A percentile compares a stretch with the other conserved stretches of the same genome.
These are phyloP conservation scores for Drosophila aldrichi DNA, from an alignment of 2,888 invertebrate genomes.

Conservation along the genomic window DNA sequence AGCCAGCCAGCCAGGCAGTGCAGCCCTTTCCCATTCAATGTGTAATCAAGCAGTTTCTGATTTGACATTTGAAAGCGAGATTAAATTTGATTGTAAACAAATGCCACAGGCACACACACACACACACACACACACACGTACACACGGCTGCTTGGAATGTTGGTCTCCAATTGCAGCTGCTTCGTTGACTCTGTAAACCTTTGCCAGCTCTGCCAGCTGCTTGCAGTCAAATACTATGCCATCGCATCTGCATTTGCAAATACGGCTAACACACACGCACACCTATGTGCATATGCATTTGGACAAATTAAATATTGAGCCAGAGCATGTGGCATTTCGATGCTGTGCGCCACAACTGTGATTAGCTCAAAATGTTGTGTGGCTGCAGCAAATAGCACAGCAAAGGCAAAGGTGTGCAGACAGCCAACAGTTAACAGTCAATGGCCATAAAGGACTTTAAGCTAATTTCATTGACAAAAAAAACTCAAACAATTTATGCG, in stretches of 20 bases:
- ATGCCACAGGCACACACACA: conserved; percentile 19
- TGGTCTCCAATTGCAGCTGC: conserved; percentile 28
- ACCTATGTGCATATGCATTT: conserved; percentile 13
- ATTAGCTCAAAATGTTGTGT: conserved; percentile 56
- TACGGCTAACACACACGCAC: conserved; percentile 19
- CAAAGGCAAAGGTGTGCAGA: background rate
- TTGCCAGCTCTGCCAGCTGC: conserved; percentile 4
- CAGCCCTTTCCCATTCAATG: conserved; percentile 40
- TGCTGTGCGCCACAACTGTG: conserved; percentile 27
- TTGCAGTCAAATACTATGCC: conserved; percentile 4
- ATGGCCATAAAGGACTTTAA: conserved; percentile 18
- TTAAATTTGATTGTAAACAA: conserved; percentile 65
- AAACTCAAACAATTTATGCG: conserved; percentile 43
- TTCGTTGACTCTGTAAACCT: conserved; percentile 37
- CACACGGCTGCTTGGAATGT: conserved; percentile 10
- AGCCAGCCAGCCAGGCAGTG: background rate
- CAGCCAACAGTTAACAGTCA: background rate
- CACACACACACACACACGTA: conserved; percentile 2
- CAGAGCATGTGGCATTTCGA: conserved; percentile 48
- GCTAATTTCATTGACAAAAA: conserved; percentile 31
- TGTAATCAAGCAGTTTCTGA: conserved; percentile 55
- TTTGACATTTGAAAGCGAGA: conserved; percentile 68
- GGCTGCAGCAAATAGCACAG: conserved; percentile 4
- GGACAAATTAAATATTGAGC: conserved; percentile 65
- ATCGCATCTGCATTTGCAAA: conserved; percentile 48